These are phyloP conservation scores for Morinoia aosen DNA, from an alignment of 2,888 invertebrate genomes.

Conservation along the genomic window DNA sequence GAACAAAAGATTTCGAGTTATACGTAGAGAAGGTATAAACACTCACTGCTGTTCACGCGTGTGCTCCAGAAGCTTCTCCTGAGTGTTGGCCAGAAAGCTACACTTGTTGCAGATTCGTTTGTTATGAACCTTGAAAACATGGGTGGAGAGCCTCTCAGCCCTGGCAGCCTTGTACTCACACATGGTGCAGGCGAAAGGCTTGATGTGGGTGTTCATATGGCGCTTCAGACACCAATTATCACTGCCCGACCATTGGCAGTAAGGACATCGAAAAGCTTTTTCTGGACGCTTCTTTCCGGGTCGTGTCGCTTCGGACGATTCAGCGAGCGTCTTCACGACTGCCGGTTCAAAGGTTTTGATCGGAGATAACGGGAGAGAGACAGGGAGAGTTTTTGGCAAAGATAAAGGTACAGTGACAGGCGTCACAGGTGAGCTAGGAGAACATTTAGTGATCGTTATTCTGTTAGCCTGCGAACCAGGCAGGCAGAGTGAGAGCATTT, in stretches of 20 bases:
- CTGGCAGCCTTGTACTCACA: constrained; percentile 95
- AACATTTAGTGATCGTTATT: constrained; percentile 55
- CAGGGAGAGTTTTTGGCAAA: constrained; percentile 58
- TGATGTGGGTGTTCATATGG: constrained; percentile 92
- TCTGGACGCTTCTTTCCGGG: constrained; percentile 58
- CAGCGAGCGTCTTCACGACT: constrained; percentile 70
- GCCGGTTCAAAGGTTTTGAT: background rate
- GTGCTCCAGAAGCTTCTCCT: constrained; percentile 83
- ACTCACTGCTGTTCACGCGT: constrained; percentile 74
- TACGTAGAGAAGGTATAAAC: background rate
- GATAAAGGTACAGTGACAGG: constrained; percentile 35
- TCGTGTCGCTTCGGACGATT: constrained; percentile 50
- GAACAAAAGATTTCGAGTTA: background rate
- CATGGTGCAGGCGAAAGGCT: constrained; percentile 89
- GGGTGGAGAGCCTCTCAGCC: constrained; percentile 89
- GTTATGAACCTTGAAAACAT: constrained; percentile 92
- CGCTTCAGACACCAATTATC: constrained; percentile 95
- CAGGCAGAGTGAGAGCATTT: background rate
- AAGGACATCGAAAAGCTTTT: constrained; percentile 84
- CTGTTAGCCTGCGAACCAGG: constrained; percentile 8
- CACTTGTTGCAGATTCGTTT: constrained; percentile 91
- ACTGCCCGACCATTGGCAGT: constrained; percentile 92
- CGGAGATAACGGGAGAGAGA: constrained; percentile 68
- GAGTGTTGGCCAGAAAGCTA: constrained; percentile 87
- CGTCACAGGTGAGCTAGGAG: background rate